Percentiles rank a stretch among this genome's conserved stretches.
Conservation (phyloP, 2,797 vertebrate species). For the Mormyrops boulengeri region DNA sequence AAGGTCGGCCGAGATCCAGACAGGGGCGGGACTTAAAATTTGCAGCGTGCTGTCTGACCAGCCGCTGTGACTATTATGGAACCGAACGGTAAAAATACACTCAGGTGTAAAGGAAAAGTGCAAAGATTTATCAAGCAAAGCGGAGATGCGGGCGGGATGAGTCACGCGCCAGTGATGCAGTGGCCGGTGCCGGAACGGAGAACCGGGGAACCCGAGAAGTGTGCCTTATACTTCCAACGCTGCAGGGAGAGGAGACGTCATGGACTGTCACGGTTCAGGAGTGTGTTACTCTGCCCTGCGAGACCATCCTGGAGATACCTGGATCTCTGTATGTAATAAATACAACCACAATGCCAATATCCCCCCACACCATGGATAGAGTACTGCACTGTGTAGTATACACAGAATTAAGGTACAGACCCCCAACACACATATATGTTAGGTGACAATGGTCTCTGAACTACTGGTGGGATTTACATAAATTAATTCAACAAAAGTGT, state of each 20-base stretch:
- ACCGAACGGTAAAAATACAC: background rate
- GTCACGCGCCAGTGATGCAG: background rate
- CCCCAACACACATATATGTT: background rate
- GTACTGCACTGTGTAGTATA: background rate
- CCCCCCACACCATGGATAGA: background rate
- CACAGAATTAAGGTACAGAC: background rate
- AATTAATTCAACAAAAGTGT: background rate
- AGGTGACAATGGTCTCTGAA: background rate
- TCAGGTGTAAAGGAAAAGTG: background rate
- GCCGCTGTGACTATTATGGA: background rate
- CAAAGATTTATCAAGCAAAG: background rate
- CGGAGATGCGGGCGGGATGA: background rate
- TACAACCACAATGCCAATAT: background rate
- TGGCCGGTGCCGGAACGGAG: background rate
- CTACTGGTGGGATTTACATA: background rate
- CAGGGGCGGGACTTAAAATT: background rate
- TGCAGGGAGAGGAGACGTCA: background rate
- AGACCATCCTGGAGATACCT: background rate
- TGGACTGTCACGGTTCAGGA: background rate
- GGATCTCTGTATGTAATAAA: background rate
- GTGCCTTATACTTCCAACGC: background rate
- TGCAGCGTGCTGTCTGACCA: background rate
- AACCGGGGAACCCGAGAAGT: background rate
- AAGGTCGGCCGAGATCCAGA: background rate
- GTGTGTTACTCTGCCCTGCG: background rate